A percentile compares a stretch with the other conserved stretches of the same genome.
Evolutionary conservation across 2,888 invertebrate genomes (phyloP).

Genomic region (Ophioninae sp.): DNA sequence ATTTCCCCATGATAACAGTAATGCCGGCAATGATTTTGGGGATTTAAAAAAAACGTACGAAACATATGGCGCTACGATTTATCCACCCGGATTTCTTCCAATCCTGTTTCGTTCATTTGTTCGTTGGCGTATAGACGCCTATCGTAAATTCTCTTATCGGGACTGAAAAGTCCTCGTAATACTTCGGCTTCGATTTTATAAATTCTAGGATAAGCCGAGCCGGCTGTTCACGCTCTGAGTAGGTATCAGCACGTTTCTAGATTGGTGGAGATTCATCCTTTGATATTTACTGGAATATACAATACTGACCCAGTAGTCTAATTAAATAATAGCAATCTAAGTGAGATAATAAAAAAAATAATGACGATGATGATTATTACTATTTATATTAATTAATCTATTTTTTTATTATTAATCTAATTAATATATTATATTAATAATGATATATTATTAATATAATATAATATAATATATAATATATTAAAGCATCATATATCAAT

Average conservation of each 20-base stretch:
- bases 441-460: no score
- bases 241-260: neutral
- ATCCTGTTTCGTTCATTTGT: constrained; percentile 37
- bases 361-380: no score
- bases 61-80: neutral
- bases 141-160: constrained; percentile 37
- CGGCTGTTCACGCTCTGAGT: constrained; percentile 25
- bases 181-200: constrained; percentile 25
- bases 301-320: neutral
- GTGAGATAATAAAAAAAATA: no score
- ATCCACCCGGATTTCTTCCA: constrained; percentile 1
- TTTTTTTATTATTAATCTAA: no score
- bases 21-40: no score
- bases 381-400: no score
- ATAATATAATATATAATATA: no score
- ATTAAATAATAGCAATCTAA: no score
- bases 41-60: neutral
- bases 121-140: constrained; percentile 16
- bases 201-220: constrained; percentile 49
- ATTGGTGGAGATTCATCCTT: neutral
- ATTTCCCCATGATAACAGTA: no score
- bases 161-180: constrained; percentile 24
- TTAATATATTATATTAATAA: no score
- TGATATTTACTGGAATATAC: neutral
- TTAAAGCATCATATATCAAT: no score